Evolutionary conservation across 30 jellyfish, hydroid and myxozoan species (phyloP).

Genomic region (Chrysaora quinquecirrha): DNA sequence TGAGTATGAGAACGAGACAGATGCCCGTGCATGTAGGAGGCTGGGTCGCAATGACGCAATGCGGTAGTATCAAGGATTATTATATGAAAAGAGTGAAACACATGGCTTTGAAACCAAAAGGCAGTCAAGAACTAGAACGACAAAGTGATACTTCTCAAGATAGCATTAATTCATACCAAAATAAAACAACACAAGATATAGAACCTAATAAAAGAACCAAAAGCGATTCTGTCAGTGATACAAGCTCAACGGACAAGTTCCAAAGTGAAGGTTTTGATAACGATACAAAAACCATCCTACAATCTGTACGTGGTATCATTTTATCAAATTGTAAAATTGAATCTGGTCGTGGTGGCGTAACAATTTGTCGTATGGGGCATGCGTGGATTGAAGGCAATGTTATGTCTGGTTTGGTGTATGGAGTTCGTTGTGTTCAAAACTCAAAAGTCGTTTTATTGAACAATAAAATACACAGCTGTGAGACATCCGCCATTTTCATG

Average conservation of each 20-base stretch:
- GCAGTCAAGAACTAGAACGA: not conserved
- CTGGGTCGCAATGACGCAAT: constrained; percentile 67
- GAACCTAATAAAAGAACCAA: constrained; percentile 15
- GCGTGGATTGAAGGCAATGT: constrained; percentile 86
- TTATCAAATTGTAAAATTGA: constrained; percentile 55
- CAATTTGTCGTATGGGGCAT: constrained; percentile 82
- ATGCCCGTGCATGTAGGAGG: constrained; percentile 72
- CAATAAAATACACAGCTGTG: constrained; percentile 77
- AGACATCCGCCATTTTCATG: constrained; percentile 80
- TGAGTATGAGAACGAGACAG: constrained; percentile 25
- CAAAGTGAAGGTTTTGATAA: constrained; percentile 41
- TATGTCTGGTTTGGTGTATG: constrained; percentile 63
- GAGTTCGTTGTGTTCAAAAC: constrained; percentile 81
- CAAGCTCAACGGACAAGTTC: not conserved
- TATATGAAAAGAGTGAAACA: constrained; percentile 22
- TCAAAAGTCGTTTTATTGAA: constrained; percentile 62
- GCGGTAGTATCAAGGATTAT: constrained; percentile 40
- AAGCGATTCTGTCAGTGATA: not conserved
- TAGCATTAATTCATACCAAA: constrained; percentile 20
- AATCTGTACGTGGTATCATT: constrained; percentile 63
- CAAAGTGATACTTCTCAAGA: constrained; percentile 14
- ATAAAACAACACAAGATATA: not conserved
- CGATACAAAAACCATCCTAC: constrained; percentile 36
- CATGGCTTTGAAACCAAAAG: constrained; percentile 19
- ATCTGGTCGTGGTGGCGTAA: constrained; percentile 88